A percentile compares a stretch with the other conserved stretches of the same genome.
These are phyloP conservation scores for Lepidurus packardi DNA, from an alignment of 1,140 invertebrate species.

Conservation along the genomic window DNA sequence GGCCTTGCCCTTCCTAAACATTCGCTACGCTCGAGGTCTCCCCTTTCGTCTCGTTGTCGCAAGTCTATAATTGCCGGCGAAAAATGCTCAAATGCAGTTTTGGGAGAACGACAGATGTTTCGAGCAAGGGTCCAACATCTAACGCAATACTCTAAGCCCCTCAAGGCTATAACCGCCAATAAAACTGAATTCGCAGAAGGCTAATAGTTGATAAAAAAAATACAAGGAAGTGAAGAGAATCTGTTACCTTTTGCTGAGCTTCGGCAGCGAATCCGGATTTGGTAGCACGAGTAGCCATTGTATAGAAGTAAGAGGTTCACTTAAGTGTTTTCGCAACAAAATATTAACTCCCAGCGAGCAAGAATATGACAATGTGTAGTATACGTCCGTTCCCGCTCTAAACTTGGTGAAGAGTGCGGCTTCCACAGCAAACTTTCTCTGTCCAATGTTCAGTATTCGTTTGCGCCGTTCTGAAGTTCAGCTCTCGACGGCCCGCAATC, in stretches of 20 bases:
- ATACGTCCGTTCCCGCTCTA: background rate
- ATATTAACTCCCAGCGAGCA: background rate
- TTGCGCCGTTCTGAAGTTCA: background rate
- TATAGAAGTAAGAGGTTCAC: background rate
- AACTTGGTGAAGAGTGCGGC: background rate
- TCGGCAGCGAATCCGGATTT: conserved; percentile 92
- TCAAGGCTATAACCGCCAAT: background rate
- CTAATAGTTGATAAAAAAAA: background rate
- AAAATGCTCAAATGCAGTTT: background rate
- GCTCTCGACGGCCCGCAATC: background rate
- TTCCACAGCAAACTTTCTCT: background rate
- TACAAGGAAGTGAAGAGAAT: background rate
- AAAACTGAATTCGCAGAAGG: background rate
- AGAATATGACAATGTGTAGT: background rate
- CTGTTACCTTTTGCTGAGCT: conserved; percentile 76
- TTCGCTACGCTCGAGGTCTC: background rate
- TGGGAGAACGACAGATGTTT: background rate
- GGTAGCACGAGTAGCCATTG: conserved; percentile 63
- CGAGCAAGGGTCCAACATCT: conserved; percentile 13
- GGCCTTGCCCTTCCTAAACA: background rate
- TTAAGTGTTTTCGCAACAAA: background rate
- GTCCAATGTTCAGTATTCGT: background rate
- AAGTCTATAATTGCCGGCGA: background rate
- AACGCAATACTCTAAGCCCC: background rate
- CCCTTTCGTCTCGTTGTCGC: background rate